Conservation (phyloP, 2,113 vertebrate genomes). For the Ceyx melanurus region DNA sequence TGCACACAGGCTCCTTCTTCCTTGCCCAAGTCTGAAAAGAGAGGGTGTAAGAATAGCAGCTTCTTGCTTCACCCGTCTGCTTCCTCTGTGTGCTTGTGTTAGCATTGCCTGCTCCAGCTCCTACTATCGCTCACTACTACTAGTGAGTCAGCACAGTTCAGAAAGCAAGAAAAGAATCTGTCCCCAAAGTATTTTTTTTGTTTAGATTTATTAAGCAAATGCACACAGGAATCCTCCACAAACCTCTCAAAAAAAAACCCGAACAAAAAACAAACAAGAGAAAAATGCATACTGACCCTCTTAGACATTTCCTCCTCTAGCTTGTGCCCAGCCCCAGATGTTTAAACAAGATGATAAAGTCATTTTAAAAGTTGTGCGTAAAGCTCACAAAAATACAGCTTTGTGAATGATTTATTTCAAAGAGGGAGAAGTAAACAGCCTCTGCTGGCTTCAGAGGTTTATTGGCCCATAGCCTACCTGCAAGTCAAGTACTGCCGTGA, state of each 20-base stretch:
- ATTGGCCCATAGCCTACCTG: neutral
- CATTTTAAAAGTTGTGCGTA: neutral
- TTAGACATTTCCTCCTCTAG: neutral
- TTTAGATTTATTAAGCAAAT: neutral
- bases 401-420: neutral
- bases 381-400: neutral
- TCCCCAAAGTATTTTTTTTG: neutral
- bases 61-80: constrained; percentile 47
- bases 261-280: no score
- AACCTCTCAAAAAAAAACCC: neutral
- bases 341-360: neutral
- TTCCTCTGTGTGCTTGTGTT: constrained; percentile 20
- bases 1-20: neutral
- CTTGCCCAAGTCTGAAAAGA: neutral
- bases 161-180: neutral
- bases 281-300: neutral
- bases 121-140: neutral
- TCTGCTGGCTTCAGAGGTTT: neutral
- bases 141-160: neutral
- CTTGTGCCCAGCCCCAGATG: neutral
- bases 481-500: neutral
- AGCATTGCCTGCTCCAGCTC: neutral
- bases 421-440: neutral
- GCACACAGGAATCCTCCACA: neutral
- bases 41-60: constrained; percentile 29